Evolutionary conservation across 2,113 vertebrate species (phyloP).

Genomic region (Odocoileus virginianus): DNA sequence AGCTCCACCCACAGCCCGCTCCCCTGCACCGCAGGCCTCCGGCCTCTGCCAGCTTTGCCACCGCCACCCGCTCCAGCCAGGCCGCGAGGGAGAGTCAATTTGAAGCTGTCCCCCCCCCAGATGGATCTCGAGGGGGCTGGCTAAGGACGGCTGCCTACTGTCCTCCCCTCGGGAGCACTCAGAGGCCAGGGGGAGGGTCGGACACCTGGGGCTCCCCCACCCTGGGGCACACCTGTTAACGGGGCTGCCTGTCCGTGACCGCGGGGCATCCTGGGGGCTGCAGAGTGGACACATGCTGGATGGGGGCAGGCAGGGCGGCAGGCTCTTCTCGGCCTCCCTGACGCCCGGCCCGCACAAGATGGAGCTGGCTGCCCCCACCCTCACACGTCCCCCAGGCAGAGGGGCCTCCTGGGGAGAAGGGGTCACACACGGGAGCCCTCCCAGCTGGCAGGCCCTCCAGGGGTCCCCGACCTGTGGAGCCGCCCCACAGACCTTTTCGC

Average conservation of each 20-base stretch:
- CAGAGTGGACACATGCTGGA: accelerated
- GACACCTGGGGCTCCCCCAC: background rate
- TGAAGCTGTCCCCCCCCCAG: no score
- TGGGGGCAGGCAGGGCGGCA: accelerated
- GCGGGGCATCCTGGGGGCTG: background rate
- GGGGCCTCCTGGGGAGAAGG: background rate
- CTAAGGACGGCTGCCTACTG: background rate
- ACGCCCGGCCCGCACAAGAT: accelerated
- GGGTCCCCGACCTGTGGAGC: background rate
- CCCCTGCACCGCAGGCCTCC: accelerated
- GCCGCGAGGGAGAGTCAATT: accelerated
- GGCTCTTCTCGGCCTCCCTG: no score
- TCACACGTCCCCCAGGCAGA: background rate
- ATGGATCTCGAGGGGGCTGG: background rate
- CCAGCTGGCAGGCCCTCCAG: background rate
- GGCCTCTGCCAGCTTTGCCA: background rate
- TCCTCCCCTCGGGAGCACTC: background rate
- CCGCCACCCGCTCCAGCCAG: accelerated
- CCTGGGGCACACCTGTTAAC: accelerated
- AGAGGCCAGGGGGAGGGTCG: accelerated
- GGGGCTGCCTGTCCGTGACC: accelerated
- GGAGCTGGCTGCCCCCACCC: background rate
- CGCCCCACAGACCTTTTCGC: background rate
- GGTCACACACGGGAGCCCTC: background rate
- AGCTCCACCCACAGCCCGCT: accelerated